Percentiles rank a stretch among this genome's conserved stretches.
These are phyloP conservation scores for Agrilus planipennis DNA, from an alignment of 1,140 invertebrate species.

Conservation along the genomic window DNA sequence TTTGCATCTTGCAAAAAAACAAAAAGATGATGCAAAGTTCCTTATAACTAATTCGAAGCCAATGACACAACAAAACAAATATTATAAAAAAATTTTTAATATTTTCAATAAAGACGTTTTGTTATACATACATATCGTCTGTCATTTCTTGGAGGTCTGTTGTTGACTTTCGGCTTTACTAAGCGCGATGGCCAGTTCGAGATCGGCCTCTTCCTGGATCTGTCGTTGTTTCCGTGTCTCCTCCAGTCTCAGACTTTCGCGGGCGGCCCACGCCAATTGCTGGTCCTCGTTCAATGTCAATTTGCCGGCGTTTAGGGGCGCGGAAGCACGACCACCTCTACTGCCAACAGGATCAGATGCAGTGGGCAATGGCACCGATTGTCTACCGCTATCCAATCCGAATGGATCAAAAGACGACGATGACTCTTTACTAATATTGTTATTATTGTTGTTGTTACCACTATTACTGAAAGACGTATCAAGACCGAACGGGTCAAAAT, in stretches of 20 bases:
- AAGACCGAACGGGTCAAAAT: conserved; percentile 8
- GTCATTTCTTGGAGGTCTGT: too few relatives aligned
- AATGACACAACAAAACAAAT: too few relatives aligned
- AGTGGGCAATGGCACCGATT: conserved; percentile 27
- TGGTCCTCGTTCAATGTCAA: conserved; percentile 37
- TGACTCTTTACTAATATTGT: too few relatives aligned
- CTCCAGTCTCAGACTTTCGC: conserved; percentile 39
- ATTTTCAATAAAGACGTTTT: too few relatives aligned
- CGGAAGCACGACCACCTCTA: conserved; percentile 26
- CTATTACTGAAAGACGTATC: conserved; percentile 1
- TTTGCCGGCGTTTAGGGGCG: conserved; percentile 17
- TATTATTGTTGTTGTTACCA: background rate
- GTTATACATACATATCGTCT: too few relatives aligned
- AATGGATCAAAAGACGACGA: conserved; percentile 27
- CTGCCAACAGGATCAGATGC: conserved; percentile 11
- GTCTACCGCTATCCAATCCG: conserved; percentile 24
- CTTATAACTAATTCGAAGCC: too few relatives aligned
- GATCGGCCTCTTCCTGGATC: conserved; percentile 39
- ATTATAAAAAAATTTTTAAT: too few relatives aligned
- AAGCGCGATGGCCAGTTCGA: conserved; percentile 41
- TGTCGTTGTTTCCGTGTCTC: conserved; percentile 35
- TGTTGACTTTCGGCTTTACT: conserved; percentile 32
- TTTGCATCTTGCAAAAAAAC: too few relatives aligned
- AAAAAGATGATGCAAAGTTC: too few relatives aligned
- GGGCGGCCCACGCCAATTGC: conserved; percentile 45